phyloP scores from a whole-genome alignment of 2,113 vertebrate genomes.

The Gobiocypris rarus region DNA sequence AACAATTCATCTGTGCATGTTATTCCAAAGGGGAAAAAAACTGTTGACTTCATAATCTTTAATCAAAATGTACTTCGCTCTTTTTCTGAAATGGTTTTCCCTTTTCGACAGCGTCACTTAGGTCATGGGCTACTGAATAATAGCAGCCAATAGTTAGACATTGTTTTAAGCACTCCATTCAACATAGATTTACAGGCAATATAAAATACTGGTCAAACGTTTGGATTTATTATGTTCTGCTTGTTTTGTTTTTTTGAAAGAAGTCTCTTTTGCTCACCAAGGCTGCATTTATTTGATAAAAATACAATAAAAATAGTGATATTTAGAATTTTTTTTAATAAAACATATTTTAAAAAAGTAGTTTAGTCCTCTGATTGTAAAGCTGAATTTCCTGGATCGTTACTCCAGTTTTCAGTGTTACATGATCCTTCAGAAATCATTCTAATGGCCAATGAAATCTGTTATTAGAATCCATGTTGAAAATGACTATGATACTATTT shows the following conservation, averaged over 20 bases:
- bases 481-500: background rate
- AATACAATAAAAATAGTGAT: background rate
- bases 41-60: conserved; percentile 3
- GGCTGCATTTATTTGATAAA: background rate
- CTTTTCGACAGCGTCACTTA: background rate
- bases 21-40: background rate
- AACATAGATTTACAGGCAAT: background rate
- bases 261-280: background rate
- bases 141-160: background rate
- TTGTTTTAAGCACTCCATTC: background rate
- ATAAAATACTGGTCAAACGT: background rate
- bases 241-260: too few relatives aligned
- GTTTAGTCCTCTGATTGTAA: too few relatives aligned
- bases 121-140: background rate
- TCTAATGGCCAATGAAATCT: too few relatives aligned
- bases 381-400: background rate
- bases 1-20: background rate
- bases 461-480: background rate
- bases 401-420: background rate
- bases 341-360: too few relatives aligned
- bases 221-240: background rate
- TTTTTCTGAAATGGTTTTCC: background rate
- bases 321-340: background rate
- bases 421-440: too few relatives aligned
- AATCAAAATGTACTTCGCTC: conserved; percentile 11